phyloP scores from a whole-genome alignment of 2,888 invertebrate genomes.

The Sphaerophoria taeniata region DNA sequence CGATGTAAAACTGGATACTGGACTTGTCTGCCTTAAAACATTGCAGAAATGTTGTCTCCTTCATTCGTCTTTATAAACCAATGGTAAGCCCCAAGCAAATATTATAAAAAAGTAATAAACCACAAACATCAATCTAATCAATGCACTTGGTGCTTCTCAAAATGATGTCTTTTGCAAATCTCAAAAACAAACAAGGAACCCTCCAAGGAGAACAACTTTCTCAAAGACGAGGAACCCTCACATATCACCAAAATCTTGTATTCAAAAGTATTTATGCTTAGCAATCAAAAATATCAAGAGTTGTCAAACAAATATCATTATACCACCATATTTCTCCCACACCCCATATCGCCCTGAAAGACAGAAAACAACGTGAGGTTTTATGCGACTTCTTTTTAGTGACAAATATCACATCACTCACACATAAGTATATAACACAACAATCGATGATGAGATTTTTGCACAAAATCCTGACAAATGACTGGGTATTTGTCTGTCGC shows the following conservation, averaged over 20 bases:
- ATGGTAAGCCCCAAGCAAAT: constrained; percentile 1
- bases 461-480: constrained; percentile 68
- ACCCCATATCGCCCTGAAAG: neutral
- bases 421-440: constrained; percentile 51
- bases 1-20: no score
- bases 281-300: constrained; percentile 73
- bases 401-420: constrained; percentile 65
- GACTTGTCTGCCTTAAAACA: no score
- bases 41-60: no score
- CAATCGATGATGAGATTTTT: constrained; percentile 62
- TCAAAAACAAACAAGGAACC: constrained; percentile 16
- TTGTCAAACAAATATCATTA: constrained; percentile 74
- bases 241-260: constrained; percentile 33
- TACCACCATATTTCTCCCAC: constrained; percentile 59
- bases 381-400: constrained; percentile 47
- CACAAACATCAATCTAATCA: constrained; percentile 28
- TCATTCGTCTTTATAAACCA: neutral
- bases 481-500: constrained; percentile 60
- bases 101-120: constrained; percentile 11
- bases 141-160: constrained; percentile 14
- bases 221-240: constrained; percentile 19
- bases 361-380: constrained; percentile 4
- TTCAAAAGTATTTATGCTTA: constrained; percentile 66
- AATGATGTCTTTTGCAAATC: constrained; percentile 9
- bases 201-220: constrained; percentile 17